Base-by-base conservation (phyloP, 2,113 vertebrate genomes). In the Haemorhous mexicanus region DNA sequence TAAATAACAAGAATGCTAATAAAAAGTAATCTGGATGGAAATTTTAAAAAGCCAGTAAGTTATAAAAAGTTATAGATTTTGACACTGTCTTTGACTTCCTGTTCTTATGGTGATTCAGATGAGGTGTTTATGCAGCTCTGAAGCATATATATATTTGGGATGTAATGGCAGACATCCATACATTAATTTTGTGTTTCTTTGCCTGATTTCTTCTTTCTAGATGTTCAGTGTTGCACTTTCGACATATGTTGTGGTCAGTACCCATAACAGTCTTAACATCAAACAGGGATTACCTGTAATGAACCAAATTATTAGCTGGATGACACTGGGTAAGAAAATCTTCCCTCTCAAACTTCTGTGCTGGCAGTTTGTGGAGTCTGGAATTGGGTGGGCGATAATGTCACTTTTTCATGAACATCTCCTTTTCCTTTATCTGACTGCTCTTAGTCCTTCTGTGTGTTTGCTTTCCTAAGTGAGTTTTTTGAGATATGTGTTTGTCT, bases 271-370 rank as follows among this genome's bases (percentile, higher is more conserved):
- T 91, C 98, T 99, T 74, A 97, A 98, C 50, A 96, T 91, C 89
- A 99, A 99, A 76, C 98, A 98, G 78, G 99, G 99, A 26, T 96
- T 99, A 58, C 99, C 99, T 12, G 63, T 98, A 62, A 50, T 98
- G 43, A 99, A 99, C 95, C 99, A 99, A 92, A 84, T 99, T 61
- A 82, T 99, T 93, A 99, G 99, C 97, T 99, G 99, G 99, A 73
- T 87, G 58, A 98, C 97, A 19, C 95, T 99, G 93, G 99, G 99
- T 99, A 96, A 97, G 98, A 61, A 44, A n/a, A 24, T 30, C 33
- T 43, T 76, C 30, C 33, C 23, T 70, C 23, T 70, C 62, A 58
- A 58, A 59, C 18, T 44, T 91, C 17, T 63, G 3, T 78, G 27
- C 16, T 78, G 52, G 8, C 94, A 52, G 26, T 76, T 80, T 83